Evolutionary conservation across 2,113 vertebrate genomes (phyloP).

Genomic region (Phaetusa simplex): DNA sequence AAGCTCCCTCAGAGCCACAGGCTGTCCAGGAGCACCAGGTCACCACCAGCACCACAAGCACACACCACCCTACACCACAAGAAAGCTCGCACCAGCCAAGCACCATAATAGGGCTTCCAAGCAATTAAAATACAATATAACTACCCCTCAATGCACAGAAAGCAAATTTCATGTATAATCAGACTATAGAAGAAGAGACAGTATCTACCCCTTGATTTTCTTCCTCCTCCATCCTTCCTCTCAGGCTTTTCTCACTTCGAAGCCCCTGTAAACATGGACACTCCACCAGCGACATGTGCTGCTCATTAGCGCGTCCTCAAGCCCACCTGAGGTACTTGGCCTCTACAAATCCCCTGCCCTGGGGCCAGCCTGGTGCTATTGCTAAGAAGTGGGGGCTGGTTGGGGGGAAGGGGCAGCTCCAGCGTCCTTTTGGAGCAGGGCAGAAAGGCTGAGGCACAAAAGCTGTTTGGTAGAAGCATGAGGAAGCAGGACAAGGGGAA

Average conservation of each 20-base stretch:
- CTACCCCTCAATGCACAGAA: neutral
- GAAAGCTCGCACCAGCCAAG: too few relatives aligned
- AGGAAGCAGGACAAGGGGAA: neutral
- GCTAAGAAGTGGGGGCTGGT: neutral
- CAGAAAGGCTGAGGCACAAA: neutral
- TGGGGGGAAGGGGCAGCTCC: neutral
- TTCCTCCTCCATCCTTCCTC: neutral
- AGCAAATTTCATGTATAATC: fast-evolving
- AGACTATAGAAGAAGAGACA: fast-evolving
- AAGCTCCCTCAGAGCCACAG: neutral
- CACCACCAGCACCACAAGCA: neutral
- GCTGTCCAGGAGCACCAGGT: neutral
- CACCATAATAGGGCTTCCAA: neutral
- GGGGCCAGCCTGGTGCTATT: neutral
- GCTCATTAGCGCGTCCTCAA: neutral
- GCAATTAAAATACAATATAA: neutral
- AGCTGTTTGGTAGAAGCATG: neutral
- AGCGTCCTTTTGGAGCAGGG: neutral
- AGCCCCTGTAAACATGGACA: neutral
- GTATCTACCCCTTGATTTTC: neutral
- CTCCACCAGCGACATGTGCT: neutral
- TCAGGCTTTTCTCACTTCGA: neutral
- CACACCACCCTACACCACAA: neutral
- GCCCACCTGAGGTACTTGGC: neutral
- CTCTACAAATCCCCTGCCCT: neutral